These are phyloP conservation scores for Sakesphorus luctuosus DNA, from an alignment of 2,113 vertebrate genomes.

Conservation along the genomic window DNA sequence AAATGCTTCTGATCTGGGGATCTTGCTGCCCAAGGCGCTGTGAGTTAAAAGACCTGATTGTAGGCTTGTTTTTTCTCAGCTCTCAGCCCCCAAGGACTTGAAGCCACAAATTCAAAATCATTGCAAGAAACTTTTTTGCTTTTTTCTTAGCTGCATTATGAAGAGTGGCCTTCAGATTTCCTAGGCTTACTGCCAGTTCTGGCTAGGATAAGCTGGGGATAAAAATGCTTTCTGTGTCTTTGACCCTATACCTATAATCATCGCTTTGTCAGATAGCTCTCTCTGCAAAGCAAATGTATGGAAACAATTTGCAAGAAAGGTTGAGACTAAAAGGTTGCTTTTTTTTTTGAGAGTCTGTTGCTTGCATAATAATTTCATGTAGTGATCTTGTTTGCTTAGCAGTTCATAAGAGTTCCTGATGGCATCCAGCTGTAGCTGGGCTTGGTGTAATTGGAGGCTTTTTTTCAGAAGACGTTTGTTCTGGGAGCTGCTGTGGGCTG, in stretches of 20 bases:
- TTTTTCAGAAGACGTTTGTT: neutral
- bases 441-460: neutral
- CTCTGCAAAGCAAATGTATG: neutral
- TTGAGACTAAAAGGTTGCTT: neutral
- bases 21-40: neutral
- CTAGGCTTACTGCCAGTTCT: neutral
- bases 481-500: neutral
- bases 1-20: neutral
- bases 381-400: neutral
- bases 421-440: neutral
- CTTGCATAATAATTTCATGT: neutral
- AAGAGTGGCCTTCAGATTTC: neutral
- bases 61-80: neutral
- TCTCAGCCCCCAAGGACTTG: neutral
- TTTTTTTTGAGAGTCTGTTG: neutral
- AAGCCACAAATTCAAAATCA: neutral
- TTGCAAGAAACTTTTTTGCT: neutral
- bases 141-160: neutral
- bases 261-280: neutral
- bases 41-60: neutral
- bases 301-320: neutral
- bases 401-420: neutral
- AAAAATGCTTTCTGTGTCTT: neutral
- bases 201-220: neutral
- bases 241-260: neutral